Base-by-base conservation (phyloP, 2,888 invertebrate genomes). In the Thymelicus sylvestris region DNA sequence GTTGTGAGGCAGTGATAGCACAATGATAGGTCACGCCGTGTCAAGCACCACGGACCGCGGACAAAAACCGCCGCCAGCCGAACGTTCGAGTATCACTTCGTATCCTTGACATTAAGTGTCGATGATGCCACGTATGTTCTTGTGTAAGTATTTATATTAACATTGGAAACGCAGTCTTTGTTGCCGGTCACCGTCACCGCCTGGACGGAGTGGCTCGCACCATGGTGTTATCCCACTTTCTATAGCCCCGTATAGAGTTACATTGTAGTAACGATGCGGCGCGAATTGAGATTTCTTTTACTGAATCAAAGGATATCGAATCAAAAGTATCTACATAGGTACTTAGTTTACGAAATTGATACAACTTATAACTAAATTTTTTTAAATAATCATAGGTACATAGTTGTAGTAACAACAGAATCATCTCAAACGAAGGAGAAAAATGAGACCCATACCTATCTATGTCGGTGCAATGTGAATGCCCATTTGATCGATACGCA, bases 81-180 rank as follows among this genome's bases (percentile, higher is more conserved):
- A 71, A 63, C 73, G 39, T 52, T 71, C 70, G 59, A 70, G 67
- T 73, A 72, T 74, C 72, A 74, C 74, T 71, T 61, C 69, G 65
- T 69, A 77, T 73, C 78, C 79, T 77, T 80, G 79, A 78, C 80
- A 76, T 80, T 76, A 78, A 78, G 77, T 75, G 74, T 62, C 52
- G 72, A 73, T 72, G 73, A 73, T 71, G 74, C 70, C 71, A 69
- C 72, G 72, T 62, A 71, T 61, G 71, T 41, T 66, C 74, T 74
- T 75, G 73, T 70, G 72, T 73, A 74, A 75, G 74, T 75, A 71
- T 74, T 72, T 74, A 73, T 73, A 72, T 75, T 75, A 74, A 70
- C 73, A 74, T 72, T 74, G 66, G 74, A 55, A 69, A 70, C 70
- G 72, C 75, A 72, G 74, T 71, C 72, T 77, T 76, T 76, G 75